Evolutionary conservation across 1,140 invertebrate genomes (phyloP).

Genomic region (Frieseomelitta varia): DNA sequence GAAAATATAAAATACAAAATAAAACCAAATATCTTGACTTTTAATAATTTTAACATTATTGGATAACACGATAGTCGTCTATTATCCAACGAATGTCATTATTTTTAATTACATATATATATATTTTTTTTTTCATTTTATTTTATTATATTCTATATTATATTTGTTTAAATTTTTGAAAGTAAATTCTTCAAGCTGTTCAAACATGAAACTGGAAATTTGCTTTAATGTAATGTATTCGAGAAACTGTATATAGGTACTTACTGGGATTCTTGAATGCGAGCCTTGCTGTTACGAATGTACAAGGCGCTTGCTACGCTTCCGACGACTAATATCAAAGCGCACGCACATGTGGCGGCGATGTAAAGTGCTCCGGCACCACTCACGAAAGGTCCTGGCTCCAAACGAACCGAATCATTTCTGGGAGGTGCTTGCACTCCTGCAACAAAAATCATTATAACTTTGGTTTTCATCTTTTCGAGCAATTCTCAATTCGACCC

Average conservation of each 20-base stretch:
- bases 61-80: no score
- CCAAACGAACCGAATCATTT: conserved; percentile 85
- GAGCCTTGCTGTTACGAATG: conserved; percentile 89
- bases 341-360: conserved; percentile 90
- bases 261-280: conserved; percentile 90
- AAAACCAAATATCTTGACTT: no score
- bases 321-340: conserved; percentile 88
- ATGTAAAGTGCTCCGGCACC: conserved; percentile 88
- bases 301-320: conserved; percentile 89
- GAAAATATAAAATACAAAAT: no score
- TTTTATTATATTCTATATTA: no score
- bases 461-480: not conserved
- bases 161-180: no score
- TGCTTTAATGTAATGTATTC: not conserved
- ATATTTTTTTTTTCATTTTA: no score
- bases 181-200: not conserved
- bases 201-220: not conserved
- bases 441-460: conserved; percentile 64
- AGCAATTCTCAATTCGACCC: not conserved
- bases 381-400: conserved; percentile 84
- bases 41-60: no score
- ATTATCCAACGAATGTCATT: no score
- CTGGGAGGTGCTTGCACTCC: conserved; percentile 83
- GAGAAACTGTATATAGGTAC: conserved; percentile 67
- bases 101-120: no score